Conservation (phyloP, 2,888 invertebrate species). For the Pomacea canaliculata region DNA sequence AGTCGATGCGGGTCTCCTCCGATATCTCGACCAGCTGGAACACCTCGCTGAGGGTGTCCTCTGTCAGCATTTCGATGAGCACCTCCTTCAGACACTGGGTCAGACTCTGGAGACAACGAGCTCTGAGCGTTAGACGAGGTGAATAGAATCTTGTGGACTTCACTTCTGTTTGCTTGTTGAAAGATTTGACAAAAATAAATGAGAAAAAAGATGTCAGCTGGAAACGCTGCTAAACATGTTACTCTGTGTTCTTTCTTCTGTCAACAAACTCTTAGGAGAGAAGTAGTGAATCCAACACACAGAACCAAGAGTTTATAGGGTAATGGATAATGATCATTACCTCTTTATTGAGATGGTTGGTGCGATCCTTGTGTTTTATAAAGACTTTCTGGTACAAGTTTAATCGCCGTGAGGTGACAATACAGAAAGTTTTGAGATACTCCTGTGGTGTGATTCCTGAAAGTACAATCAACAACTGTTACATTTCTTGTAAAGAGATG, state of each 20-base stretch:
- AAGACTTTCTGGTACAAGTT: slow-evolving; percentile 60
- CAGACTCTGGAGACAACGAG: slow-evolving; percentile 47
- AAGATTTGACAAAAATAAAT: too few relatives aligned
- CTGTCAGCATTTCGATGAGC: slow-evolving; percentile 57
- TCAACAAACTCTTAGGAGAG: too few relatives aligned
- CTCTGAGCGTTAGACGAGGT: neutral
- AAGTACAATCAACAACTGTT: slow-evolving; percentile 18
- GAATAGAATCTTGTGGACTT: too few relatives aligned
- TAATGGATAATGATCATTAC: neutral
- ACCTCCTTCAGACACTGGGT: slow-evolving; percentile 61
- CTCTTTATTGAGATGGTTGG: slow-evolving; percentile 15
- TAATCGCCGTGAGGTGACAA: slow-evolving; percentile 56
- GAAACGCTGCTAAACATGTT: too few relatives aligned
- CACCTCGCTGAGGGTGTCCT: slow-evolving; percentile 50
- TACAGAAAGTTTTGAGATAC: slow-evolving; percentile 61
- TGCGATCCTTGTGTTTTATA: slow-evolving; percentile 3
- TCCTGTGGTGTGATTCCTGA: slow-evolving; percentile 61
- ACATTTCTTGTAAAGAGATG: neutral
- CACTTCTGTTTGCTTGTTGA: too few relatives aligned
- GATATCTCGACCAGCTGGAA: slow-evolving; percentile 50
- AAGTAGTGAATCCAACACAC: too few relatives aligned
- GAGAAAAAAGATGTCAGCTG: too few relatives aligned
- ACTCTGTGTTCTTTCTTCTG: too few relatives aligned
- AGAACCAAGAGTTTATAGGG: too few relatives aligned
- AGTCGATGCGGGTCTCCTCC: slow-evolving; percentile 51